Percentiles rank a stretch among this genome's conserved stretches.
Evolutionary conservation across 1,140 invertebrate species (phyloP).

Genomic region (Trichogramma pretiosum): DNA sequence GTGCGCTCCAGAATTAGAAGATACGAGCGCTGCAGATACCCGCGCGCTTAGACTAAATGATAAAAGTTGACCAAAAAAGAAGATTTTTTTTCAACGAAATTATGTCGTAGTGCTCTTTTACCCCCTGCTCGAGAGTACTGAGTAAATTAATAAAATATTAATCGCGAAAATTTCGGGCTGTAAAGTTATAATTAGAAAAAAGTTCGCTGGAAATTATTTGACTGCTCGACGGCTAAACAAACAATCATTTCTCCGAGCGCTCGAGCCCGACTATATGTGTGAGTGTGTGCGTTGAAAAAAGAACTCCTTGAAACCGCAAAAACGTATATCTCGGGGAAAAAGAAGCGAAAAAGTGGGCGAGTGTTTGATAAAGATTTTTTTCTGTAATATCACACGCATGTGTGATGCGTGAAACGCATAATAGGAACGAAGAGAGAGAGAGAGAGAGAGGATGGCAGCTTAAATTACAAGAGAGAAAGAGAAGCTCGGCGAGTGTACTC

Average conservation of each 20-base stretch:
- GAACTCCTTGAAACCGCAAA: too few relatives aligned
- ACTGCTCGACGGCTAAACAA: too few relatives aligned
- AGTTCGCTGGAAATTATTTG: too few relatives aligned
- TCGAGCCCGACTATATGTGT: too few relatives aligned
- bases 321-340: too few relatives aligned
- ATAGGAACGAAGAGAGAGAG: not conserved
- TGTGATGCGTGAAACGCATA: not conserved
- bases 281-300: too few relatives aligned
- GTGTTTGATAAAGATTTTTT: not conserved
- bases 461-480: not conserved
- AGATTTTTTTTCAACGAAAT: too few relatives aligned
- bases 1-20: slow-evolving; percentile 23
- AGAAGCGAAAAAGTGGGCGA: not conserved
- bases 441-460: not conserved
- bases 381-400: not conserved
- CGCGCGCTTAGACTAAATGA: slow-evolving; percentile 22
- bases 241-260: too few relatives aligned
- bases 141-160: not conserved
- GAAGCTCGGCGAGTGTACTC: slow-evolving; percentile 4
- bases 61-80: slow-evolving; percentile 21
- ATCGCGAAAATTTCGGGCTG: too few relatives aligned
- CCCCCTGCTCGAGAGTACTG: not conserved
- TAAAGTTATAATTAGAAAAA: too few relatives aligned
- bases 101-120: not conserved
- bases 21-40: slow-evolving; percentile 8